phyloP scores from a whole-genome alignment of 2,113 vertebrate species.

The Varanus salvator region DNA sequence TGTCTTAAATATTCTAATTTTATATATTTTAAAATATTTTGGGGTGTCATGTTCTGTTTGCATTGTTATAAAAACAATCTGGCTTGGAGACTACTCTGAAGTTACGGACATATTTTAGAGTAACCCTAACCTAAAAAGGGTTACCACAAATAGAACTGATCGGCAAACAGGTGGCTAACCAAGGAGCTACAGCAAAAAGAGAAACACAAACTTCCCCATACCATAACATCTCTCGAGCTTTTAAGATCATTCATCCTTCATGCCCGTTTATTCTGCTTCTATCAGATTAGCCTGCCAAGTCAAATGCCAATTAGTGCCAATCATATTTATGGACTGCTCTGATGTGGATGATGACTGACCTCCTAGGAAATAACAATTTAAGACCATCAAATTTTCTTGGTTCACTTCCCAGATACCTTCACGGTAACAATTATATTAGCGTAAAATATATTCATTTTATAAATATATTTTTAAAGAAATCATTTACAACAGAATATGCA shows the following conservation, averaged over 20 bases:
- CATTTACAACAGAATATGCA: background rate
- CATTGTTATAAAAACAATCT: background rate
- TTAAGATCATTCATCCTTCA: background rate
- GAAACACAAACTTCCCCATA: background rate
- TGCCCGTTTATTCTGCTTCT: constrained; percentile 6
- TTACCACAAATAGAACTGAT: background rate
- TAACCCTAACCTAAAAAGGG: too few species aligned
- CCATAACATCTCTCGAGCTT: background rate
- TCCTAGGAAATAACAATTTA: constrained; percentile 5
- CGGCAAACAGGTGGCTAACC: background rate
- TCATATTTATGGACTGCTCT: constrained; percentile 28
- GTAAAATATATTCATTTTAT: background rate
- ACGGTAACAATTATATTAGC: background rate
- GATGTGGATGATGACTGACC: constrained; percentile 28
- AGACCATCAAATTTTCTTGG: background rate
- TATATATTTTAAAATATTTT: background rate
- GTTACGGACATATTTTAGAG: background rate
- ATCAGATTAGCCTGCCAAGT: background rate
- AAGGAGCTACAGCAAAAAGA: background rate
- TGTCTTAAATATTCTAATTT: background rate
- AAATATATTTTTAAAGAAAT: background rate
- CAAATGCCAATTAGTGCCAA: constrained; percentile 27
- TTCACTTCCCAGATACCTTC: background rate
- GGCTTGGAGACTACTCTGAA: background rate
- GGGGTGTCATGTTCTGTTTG: background rate